Evolutionary conservation across 1,140 invertebrate species (phyloP), one percentile per base, ranked within the genome.

Genomic region (Aphelenchoides besseyi): DNA sequence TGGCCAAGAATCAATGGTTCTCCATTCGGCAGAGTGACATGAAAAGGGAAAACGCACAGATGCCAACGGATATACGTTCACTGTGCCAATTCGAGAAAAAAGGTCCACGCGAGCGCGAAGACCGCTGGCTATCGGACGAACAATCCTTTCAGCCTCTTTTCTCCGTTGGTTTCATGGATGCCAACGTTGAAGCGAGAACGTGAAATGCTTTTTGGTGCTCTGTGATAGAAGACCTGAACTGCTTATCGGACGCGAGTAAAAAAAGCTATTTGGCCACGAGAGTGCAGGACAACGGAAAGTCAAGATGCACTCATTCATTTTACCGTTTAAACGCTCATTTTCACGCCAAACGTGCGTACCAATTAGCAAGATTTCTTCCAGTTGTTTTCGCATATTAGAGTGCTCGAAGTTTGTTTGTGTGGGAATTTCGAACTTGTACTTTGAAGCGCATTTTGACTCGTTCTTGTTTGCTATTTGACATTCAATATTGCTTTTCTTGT

Each of bases 1-100:
- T 23, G 12, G 12, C 41, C 12, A 48, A 48, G 41, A 48, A 48
- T 48, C 41, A 48, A 48, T 48, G 23, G 41, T 23, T 23, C 41
- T 48, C 41, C 41, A 48, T 48, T 48, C 41, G 41, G 41, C 41
- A 12, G 41, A 48, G 23, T 12, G 41, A 23, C 12, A 48, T 23
- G 41, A 48, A 48, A 23, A 48, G n/a, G n/a, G n/a, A n/a, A 23
- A 48, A 48, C 12, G 41, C 41, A 23, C 41, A 48, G 12, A 48
- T 48, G 41, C 41, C 41, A 48, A 48, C 41, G 41, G 41, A 48
- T 48, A 48, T 48, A 48, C 41, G 41, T 48, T 48, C 41, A 23
- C 12, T 48, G 41, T 48, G 41, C 41, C 41, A 48, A 48, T 48
- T 48, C 41, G 41, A 48, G 41, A 48, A 23, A 48, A 23, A 48